Evolutionary conservation across 2,113 vertebrate genomes (phyloP).

Genomic region (Oryzias woworae): DNA sequence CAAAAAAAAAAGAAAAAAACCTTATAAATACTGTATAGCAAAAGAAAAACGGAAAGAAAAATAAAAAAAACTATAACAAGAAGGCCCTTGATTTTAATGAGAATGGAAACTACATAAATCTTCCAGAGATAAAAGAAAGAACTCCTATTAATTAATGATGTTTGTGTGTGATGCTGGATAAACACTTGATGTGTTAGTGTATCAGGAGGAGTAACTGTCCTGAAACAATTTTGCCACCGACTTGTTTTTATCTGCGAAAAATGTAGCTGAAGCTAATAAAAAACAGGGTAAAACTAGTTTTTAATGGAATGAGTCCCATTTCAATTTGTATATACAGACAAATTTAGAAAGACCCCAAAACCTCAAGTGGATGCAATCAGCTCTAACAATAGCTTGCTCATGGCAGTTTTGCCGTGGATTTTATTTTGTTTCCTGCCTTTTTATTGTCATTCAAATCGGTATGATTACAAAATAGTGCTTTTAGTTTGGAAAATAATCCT

Average conservation of each 20-base stretch:
- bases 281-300: not conserved
- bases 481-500: too few species aligned
- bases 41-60: not conserved
- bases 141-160: conserved; percentile 34
- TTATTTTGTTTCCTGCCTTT: too few species aligned
- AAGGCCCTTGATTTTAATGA: conserved; percentile 3
- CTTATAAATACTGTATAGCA: not conserved
- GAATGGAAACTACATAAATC: conserved; percentile 36
- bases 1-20: conserved; percentile 31
- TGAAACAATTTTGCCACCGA: not conserved
- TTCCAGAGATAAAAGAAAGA: conserved; percentile 4
- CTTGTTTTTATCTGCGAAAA: not conserved
- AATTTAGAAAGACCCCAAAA: not conserved
- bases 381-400: too few species aligned
- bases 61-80: too few species aligned
- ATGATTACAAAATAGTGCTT: too few species aligned
- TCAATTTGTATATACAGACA: not conserved
- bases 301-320: not conserved
- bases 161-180: conserved; percentile 22
- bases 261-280: not conserved
- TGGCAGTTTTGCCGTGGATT: too few species aligned
- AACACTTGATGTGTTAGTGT: conserved; percentile 14
- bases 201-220: conserved; percentile 3
- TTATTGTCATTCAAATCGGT: too few species aligned
- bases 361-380: too few species aligned